phyloP scores from a whole-genome alignment of 2,888 invertebrate species.

The Caenorhabditis sp. region DNA sequence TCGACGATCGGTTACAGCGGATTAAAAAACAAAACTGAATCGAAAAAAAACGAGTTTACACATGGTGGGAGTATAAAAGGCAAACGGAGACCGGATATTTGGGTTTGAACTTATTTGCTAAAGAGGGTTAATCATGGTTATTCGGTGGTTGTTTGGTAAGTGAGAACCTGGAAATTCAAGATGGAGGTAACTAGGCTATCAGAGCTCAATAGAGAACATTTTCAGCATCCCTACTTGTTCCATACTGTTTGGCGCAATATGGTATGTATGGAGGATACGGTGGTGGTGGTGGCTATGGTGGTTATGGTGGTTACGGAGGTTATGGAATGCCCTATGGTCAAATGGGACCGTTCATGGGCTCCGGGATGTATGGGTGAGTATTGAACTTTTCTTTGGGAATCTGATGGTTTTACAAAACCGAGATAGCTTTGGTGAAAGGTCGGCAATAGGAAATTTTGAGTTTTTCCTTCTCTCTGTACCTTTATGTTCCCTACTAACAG shows the following conservation, averaged over 20 bases:
- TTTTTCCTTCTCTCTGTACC: background rate
- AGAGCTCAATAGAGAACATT: background rate
- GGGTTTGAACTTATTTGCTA: constrained; percentile 30
- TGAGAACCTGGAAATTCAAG: background rate
- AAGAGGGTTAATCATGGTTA: background rate
- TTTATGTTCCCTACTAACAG: background rate
- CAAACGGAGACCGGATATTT: constrained; percentile 9
- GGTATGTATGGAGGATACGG: constrained; percentile 40
- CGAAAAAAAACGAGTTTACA: constrained; percentile 46
- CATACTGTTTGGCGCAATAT: constrained; percentile 22
- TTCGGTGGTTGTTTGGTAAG: background rate
- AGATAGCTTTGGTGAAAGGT: no score
- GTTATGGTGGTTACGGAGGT: constrained; percentile 38
- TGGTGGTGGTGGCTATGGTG: constrained; percentile 37
- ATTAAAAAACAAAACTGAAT: constrained; percentile 54
- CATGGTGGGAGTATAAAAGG: constrained; percentile 42
- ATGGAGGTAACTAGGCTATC: background rate
- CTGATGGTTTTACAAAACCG: background rate
- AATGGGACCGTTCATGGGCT: constrained; percentile 34
- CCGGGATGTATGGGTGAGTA: constrained; percentile 40
- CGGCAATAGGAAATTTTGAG: constrained; percentile 2
- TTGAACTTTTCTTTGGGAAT: background rate
- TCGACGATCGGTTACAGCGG: constrained; percentile 3
- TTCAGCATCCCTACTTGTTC: constrained; percentile 1
- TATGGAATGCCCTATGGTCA: constrained; percentile 25